Conservation (phyloP, 1,140 invertebrate genomes). For the Procambarus virginalis region DNA sequence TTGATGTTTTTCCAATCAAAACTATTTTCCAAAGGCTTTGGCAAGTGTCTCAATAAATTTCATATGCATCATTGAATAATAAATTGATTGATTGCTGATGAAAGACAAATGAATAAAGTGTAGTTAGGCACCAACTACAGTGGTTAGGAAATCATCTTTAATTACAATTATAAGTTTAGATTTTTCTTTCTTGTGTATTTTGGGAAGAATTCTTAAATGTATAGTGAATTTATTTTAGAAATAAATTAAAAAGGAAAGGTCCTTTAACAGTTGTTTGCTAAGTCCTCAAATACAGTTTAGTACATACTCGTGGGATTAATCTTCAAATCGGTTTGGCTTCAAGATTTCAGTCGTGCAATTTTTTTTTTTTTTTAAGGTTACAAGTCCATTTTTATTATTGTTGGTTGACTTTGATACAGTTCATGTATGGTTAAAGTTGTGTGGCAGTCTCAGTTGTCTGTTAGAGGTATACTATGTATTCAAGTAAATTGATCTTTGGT, state of each 20-base stretch:
- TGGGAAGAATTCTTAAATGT: not conserved
- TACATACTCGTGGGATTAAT: not conserved
- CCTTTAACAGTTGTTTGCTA: not conserved
- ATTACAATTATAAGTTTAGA: not conserved
- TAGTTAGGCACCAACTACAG: not conserved
- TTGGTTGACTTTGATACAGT: not conserved
- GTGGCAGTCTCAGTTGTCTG: too few relatives aligned
- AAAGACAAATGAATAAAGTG: not conserved
- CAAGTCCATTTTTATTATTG: not conserved
- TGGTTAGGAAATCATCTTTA: not conserved
- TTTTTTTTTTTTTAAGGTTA: not conserved
- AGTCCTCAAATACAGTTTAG: not conserved
- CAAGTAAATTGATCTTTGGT: too few relatives aligned
- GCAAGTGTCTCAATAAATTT: not conserved
- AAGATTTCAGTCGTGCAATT: not conserved
- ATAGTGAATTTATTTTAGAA: constrained; percentile 8
- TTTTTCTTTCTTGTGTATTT: not conserved
- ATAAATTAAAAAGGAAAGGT: not conserved
- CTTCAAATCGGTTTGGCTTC: not conserved
- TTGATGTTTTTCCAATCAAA: not conserved
- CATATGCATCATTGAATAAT: not conserved
- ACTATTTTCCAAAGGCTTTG: not conserved
- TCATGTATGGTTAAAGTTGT: too few relatives aligned
- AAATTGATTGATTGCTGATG: not conserved
- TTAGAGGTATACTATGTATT: too few relatives aligned